These are phyloP conservation scores for Resseliella maxima DNA, from an alignment of 2,888 invertebrate genomes.

Conservation along the genomic window DNA sequence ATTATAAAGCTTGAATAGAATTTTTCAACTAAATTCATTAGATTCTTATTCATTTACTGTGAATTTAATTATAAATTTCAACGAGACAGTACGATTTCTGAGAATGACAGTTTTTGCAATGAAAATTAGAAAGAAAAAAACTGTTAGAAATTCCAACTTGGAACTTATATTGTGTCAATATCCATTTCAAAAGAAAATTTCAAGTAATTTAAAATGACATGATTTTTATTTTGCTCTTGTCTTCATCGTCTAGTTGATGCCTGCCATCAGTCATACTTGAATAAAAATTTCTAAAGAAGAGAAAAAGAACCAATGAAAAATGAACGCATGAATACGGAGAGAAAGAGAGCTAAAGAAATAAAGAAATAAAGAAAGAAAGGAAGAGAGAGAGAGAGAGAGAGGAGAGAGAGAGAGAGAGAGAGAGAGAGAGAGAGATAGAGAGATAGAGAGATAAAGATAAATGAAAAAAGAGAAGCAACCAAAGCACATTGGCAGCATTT, in stretches of 20 bases:
- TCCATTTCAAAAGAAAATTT: not conserved
- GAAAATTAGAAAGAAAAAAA: not conserved
- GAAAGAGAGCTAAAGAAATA: not conserved
- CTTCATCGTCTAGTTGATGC: not conserved
- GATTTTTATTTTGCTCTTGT: not conserved
- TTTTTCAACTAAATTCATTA: not conserved
- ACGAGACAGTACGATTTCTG: not conserved
- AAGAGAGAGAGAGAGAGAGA: no score
- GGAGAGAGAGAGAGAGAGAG: no score
- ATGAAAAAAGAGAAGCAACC: no score
- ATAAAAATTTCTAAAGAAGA: not conserved
- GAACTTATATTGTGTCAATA: not conserved
- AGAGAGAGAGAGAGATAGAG: not conserved
- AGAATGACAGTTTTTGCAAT: not conserved
- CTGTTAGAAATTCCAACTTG: no score
- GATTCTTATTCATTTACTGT: not conserved
- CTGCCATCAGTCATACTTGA: not conserved
- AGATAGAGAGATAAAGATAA: no score
- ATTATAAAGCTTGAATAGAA: not conserved
- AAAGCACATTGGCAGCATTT: not conserved
- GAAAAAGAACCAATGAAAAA: not conserved
- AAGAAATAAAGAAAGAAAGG: no score
- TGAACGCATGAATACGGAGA: not conserved
- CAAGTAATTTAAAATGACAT: not conserved
- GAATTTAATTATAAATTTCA: conserved; percentile 1